Percentiles rank a stretch among this genome's conserved stretches.
phyloP scores from a whole-genome alignment of 64 coral and sea anemone genomes.

The Stylophora pistillata region DNA sequence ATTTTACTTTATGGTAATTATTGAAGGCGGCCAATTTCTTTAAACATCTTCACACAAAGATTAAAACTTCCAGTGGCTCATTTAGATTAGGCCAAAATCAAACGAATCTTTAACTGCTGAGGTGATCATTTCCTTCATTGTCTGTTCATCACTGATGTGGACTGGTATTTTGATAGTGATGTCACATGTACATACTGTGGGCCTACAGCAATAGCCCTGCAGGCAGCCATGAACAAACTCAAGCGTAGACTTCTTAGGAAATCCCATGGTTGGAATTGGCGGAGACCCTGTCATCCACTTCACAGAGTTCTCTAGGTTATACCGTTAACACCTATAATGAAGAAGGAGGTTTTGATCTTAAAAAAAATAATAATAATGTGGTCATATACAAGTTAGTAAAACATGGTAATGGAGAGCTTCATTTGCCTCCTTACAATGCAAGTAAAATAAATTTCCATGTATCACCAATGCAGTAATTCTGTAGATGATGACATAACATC shows the following conservation, averaged over 20 bases:
- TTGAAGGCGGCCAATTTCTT: slow-evolving; percentile 25
- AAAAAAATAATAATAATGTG: slow-evolving; percentile 22
- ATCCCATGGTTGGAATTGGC: slow-evolving; percentile 22
- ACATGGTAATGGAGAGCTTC: neutral
- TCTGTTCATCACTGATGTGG: slow-evolving; percentile 1
- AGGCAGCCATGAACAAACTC: slow-evolving; percentile 32
- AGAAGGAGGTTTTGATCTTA: neutral
- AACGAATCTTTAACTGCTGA: slow-evolving; percentile 40
- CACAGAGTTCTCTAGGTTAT: slow-evolving; percentile 9
- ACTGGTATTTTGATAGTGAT: slow-evolving; percentile 28
- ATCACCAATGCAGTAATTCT: slow-evolving; percentile 28
- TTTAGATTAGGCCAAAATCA: slow-evolving; percentile 40
- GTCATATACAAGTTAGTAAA: slow-evolving; percentile 34
- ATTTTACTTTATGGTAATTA: slow-evolving; percentile 15
- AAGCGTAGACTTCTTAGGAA: slow-evolving; percentile 26
- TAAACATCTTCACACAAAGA: slow-evolving; percentile 6
- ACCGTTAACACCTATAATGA: slow-evolving; percentile 10
- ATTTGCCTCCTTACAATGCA: slow-evolving; percentile 31
- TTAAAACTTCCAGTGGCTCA: slow-evolving; percentile 27
- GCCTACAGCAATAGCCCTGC: slow-evolving; percentile 26
- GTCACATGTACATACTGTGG: slow-evolving; percentile 29
- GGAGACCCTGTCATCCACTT: slow-evolving; percentile 26
- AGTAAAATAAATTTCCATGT: slow-evolving; percentile 15
- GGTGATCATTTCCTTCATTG: slow-evolving; percentile 36
- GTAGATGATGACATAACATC: slow-evolving; percentile 27